phyloP scores from a whole-genome alignment of 1,140 invertebrate species.

The Lepidurus apus region DNA sequence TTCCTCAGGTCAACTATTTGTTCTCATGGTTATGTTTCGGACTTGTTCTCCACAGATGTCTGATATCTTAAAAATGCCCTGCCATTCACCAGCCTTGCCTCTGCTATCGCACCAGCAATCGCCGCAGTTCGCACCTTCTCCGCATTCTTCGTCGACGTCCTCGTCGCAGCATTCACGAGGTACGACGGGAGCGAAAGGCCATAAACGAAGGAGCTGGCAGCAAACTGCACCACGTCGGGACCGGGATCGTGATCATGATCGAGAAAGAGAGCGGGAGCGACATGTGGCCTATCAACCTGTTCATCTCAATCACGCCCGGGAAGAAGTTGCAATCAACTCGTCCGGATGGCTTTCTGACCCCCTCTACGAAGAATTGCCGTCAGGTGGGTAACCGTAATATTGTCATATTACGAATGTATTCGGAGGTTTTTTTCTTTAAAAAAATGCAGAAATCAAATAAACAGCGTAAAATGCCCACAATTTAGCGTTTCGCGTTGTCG shows the following conservation, averaged over 20 bases:
- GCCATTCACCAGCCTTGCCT: neutral
- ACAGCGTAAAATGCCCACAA: neutral
- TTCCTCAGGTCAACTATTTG: neutral
- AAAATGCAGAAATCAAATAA: neutral
- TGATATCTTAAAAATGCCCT: neutral
- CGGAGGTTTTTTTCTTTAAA: neutral
- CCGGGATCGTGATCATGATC: neutral
- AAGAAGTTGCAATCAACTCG: neutral
- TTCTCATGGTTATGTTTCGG: neutral
- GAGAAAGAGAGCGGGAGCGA: neutral
- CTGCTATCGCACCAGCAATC: neutral
- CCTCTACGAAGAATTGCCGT: neutral
- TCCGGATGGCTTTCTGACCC: conserved; percentile 12
- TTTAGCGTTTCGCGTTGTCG: neutral
- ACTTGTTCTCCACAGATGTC: neutral
- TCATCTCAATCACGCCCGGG: neutral
- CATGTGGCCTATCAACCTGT: neutral
- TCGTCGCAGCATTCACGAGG: neutral
- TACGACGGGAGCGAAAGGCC: neutral
- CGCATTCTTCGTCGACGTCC: neutral
- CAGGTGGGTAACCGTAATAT: neutral
- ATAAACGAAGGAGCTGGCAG: neutral
- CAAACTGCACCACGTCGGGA: neutral
- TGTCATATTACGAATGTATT: too few relatives aligned
- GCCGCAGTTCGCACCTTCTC: neutral